Conservation (phyloP, 37 sponge, comb jelly and placozoan species). For the Oopsacas minuta region DNA sequence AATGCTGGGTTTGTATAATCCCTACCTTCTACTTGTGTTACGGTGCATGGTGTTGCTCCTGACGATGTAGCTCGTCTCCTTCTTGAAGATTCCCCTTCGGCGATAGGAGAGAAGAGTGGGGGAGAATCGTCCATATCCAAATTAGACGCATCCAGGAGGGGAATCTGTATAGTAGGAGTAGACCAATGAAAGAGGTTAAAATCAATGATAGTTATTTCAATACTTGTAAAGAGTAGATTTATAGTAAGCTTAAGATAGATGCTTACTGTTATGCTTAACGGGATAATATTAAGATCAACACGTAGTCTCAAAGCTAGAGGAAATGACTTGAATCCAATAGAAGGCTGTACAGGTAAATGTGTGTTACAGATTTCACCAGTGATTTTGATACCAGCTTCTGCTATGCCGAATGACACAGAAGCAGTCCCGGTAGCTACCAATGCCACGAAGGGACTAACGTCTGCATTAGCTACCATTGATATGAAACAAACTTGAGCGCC, state of each 20-base stretch:
- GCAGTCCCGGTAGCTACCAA: neutral
- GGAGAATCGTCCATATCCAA: neutral
- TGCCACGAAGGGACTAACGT: neutral
- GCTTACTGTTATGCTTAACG: neutral
- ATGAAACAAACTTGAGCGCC: neutral
- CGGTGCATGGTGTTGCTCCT: neutral
- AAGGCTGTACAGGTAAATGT: neutral
- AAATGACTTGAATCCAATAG: neutral
- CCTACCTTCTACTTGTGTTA: neutral
- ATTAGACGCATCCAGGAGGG: neutral
- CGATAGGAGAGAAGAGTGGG: neutral
- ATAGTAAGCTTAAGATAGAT: neutral
- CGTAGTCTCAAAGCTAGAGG: neutral
- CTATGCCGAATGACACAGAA: neutral
- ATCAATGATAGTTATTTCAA: neutral
- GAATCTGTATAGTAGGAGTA: neutral
- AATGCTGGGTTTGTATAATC: constrained; percentile 1
- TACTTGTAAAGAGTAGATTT: neutral
- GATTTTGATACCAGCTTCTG: neutral
- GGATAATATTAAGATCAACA: neutral
- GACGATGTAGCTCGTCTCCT: neutral
- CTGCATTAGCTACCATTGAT: neutral
- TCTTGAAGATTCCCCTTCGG: neutral
- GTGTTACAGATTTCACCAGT: neutral
- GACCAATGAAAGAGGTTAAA: neutral